Conservation (phyloP, 2,113 vertebrate species). For the Sapayoa aenigma region DNA sequence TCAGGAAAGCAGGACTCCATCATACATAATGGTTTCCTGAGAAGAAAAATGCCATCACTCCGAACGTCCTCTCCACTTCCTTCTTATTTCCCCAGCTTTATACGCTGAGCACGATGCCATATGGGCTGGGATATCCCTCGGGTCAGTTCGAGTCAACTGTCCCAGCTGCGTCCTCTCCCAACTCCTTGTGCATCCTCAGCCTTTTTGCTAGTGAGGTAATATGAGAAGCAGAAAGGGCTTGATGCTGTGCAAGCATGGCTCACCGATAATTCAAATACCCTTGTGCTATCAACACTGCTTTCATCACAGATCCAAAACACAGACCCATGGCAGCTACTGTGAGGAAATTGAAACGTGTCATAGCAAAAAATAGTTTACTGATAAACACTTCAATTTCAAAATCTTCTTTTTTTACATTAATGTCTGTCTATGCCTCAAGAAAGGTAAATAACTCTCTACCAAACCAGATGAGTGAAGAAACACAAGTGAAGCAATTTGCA, state of each 20-base stretch:
- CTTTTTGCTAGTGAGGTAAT: neutral
- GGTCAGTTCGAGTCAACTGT: neutral
- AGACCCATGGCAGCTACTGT: neutral
- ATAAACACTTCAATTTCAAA: neutral
- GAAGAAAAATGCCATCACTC: neutral
- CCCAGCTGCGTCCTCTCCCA: neutral
- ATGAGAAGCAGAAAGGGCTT: neutral
- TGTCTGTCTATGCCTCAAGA: neutral
- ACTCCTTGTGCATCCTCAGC: neutral
- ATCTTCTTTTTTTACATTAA: neutral
- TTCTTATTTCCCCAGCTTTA: neutral
- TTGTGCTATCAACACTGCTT: neutral
- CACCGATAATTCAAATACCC: neutral
- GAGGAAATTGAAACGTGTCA: neutral
- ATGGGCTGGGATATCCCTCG: neutral
- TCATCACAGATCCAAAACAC: neutral
- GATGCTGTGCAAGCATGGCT: fast-evolving
- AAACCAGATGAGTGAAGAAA: neutral
- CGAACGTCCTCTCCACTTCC: neutral
- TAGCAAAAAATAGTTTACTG: neutral
- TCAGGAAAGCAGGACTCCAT: neutral
- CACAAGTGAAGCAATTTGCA: neutral
- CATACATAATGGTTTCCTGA: neutral
- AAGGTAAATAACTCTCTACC: neutral
- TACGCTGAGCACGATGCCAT: neutral